Evolutionary conservation across 1,140 invertebrate species (phyloP), one percentile per base, ranked within the genome.

Genomic region (Drosophila grimshawi): DNA sequence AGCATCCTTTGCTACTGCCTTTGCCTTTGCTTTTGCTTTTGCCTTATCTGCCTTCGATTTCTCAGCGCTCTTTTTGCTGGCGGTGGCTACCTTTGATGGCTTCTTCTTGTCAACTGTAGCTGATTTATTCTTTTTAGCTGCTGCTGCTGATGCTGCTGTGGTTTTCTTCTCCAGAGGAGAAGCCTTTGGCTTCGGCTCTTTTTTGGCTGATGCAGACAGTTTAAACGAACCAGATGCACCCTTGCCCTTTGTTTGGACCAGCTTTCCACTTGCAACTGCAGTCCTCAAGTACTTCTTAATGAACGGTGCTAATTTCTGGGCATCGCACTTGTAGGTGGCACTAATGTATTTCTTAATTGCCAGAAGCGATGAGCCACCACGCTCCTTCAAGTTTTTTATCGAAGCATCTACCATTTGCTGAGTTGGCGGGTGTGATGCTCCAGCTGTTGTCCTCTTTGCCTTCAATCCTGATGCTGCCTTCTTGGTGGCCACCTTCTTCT

Each of bases 161-260:
- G 39, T 76, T 49, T 72, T 80, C 56, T 72, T 71, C n/a, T 71
- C 74, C 3, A 52, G 59, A 39, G 75, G 41, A 8, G 63, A 59
- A 19, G 45, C 59, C 48, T 82, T 82, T 43, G 70, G 69, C 30
- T 82, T 92, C 3, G 74, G 62, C 8, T 78, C 81, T 8, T 69
- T 83, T 43, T 75, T 80, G 39, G 78, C 76, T 30, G 70, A 64
- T 52, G 82, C 81, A 4, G 71, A 79, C 5, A 95, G 75, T 81
- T 95, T 95, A 93, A 95, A 95, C 1, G 94, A 94, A 27, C 94
- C 95, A 45, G 93, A 93, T 0, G 94, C 95, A 4, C 94, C 94
- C 76, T 94, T 95, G 10, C 95, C 94, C 78, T 95, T 95, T 35
- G 94, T 94, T 92, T 95, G 94, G 3, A 94, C 93, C 37, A 95